Base-by-base conservation (phyloP, 1,140 invertebrate species). In the Drosophila repletoides region DNA sequence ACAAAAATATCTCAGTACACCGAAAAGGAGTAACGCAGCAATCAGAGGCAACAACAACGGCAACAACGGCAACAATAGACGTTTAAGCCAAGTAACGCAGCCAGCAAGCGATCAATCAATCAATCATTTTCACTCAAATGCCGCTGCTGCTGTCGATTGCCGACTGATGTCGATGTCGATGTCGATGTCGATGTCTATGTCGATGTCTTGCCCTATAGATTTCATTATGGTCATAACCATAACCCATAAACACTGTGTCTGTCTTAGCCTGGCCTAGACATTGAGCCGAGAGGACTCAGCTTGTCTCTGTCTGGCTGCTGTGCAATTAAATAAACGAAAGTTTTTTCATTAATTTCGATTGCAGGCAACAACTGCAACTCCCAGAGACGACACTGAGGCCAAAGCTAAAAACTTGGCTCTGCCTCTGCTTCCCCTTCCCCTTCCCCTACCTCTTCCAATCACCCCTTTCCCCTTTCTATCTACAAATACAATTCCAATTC, bases 321-420 rank as follows among this genome's bases (percentile, higher is more conserved):
- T 79, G 79, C 80, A 83, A 83, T 83, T 83, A 83, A 83, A 83
- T 86, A 79, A 83, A 83, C 79, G 79, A 83, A 83, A 83, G 79
- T 83, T 83, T 83, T 83, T 83, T 86, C 75, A 83, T 84, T 83
- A 84, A 84, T 84, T 83, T 84, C 79, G 73, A 83, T 84, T 83
- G 79, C 77, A 84, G 70, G n/a, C n/a, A n/a, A n/a, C n/a, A n/a
- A n/a, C n/a, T n/a, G n/a, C 40, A 24, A 41, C 43, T 59, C 55
- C 68, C 49, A 76, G 59, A 49, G 70, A 74, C 67, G 77, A 84
- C 73, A 73, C 69, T 69, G 68, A 45, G 73, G 46, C 28, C 3
- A n/a, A 5, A 2, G 46, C 41, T 28, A 12, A 9, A 6, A 15
- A 41, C 53, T 29, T 51, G n/a, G n/a, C n/a, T n/a, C n/a, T n/a